These are phyloP conservation scores for Phrixothrix hirtus DNA, from an alignment of 2,888 invertebrate genomes.

Conservation along the genomic window DNA sequence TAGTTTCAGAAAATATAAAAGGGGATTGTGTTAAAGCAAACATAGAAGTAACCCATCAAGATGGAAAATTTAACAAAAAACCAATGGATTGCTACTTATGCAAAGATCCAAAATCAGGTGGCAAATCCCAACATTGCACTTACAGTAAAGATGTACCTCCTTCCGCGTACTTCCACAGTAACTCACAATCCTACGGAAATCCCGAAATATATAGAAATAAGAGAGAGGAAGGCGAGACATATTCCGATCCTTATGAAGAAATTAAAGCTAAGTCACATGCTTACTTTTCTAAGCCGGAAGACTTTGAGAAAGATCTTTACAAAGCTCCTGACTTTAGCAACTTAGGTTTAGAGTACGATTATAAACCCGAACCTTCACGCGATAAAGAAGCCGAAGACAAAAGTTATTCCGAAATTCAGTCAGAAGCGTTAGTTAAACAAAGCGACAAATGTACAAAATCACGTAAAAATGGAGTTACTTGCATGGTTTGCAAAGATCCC, in stretches of 20 bases:
- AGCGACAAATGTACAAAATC: conserved; percentile 69
- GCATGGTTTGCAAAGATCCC: conserved; percentile 73
- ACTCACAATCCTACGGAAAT: conserved; percentile 49
- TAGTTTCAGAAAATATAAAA: conserved; percentile 7
- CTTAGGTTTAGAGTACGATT: conserved; percentile 55
- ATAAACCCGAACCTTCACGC: conserved; percentile 60
- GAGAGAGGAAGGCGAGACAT: conserved; percentile 53
- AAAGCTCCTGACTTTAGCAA: conserved; percentile 50
- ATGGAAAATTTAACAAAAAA: conserved; percentile 42
- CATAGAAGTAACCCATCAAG: conserved; percentile 55
- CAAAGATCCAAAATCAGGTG: conserved; percentile 59
- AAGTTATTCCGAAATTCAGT: conserved; percentile 65
- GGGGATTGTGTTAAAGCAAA: conserved; percentile 66
- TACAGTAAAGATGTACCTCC: conserved; percentile 60
- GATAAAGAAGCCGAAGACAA: conserved; percentile 63
- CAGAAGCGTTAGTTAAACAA: conserved; percentile 63
- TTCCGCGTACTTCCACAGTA: conserved; percentile 51
- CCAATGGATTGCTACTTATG: conserved; percentile 62
- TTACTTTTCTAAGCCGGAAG: conserved; percentile 59
- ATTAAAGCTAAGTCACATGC: conserved; percentile 53
- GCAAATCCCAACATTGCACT: conserved; percentile 62
- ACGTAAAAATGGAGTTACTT: conserved; percentile 67
- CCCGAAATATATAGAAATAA: conserved; percentile 50
- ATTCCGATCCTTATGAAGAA: conserved; percentile 61
- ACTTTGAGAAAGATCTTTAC: conserved; percentile 57